phyloP scores from a whole-genome alignment of 2,113 vertebrate species.

The Melanocharis versteri region DNA sequence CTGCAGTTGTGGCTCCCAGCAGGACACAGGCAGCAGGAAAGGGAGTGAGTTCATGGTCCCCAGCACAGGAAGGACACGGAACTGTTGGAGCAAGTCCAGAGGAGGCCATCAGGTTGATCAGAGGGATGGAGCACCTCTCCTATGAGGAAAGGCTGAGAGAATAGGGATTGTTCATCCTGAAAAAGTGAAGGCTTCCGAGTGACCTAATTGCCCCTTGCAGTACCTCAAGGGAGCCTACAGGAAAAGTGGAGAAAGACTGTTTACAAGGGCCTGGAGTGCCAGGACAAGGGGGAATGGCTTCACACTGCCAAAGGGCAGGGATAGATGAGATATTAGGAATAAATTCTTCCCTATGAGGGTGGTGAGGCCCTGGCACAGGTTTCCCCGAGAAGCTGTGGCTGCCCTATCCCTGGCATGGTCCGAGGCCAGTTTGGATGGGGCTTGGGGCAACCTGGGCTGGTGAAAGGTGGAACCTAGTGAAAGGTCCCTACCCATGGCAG shows the following conservation, averaged over 20 bases:
- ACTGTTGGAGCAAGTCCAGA: background rate
- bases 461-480: background rate
- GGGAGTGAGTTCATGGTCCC: background rate
- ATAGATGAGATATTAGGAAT: background rate
- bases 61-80: background rate
- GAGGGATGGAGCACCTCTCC: background rate
- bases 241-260: background rate
- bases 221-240: background rate
- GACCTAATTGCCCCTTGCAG: background rate
- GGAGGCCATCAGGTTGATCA: background rate
- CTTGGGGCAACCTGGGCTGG: background rate
- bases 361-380: background rate
- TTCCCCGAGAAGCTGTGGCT: background rate
- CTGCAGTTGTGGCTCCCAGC: background rate
- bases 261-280: background rate
- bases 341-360: background rate
- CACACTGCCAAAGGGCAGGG: background rate
- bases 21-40: background rate
- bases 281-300: background rate
- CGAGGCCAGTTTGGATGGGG: background rate
- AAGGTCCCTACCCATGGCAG: background rate
- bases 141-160: background rate
- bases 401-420: background rate
- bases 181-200: background rate
- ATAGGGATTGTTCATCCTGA: background rate